Conservation (phyloP, 2,113 vertebrate genomes). For the Trichomycterus rosablanca region DNA sequence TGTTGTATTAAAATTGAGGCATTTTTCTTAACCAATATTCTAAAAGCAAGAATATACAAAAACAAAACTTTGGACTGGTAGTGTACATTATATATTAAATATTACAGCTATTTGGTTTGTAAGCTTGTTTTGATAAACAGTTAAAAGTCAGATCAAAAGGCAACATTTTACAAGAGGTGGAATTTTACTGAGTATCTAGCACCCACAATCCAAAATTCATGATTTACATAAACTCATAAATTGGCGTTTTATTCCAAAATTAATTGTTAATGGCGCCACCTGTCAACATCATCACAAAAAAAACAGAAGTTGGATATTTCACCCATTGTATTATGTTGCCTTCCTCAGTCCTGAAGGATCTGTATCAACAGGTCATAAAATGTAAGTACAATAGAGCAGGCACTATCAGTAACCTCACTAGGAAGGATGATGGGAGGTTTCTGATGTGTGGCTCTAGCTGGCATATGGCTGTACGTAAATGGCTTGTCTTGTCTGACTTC, state of each 20-base stretch:
- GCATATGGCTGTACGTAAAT: conserved; percentile 85
- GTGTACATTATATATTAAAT: too few species aligned
- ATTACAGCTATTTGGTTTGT: too few species aligned
- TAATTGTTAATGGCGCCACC: too few species aligned
- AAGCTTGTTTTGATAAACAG: background rate
- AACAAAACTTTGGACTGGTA: too few species aligned
- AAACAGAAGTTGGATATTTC: conserved; percentile 3
- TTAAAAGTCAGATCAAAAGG: conserved; percentile 46
- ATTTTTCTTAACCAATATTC: too few species aligned
- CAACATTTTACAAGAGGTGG: conserved; percentile 48
- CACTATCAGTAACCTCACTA: conserved; percentile 48
- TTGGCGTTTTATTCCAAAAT: too few species aligned
- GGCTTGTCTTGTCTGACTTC: conserved; percentile 98
- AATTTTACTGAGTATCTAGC: conserved; percentile 2
- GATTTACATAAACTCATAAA: too few species aligned
- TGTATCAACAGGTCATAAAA: conserved; percentile 53
- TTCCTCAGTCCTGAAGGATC: conserved; percentile 59
- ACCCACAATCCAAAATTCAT: background rate
- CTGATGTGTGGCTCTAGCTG: conserved; percentile 71
- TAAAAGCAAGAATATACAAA: too few species aligned
- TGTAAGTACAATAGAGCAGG: conserved; percentile 63
- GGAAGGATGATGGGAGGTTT: conserved; percentile 41
- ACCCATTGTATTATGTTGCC: conserved; percentile 51
- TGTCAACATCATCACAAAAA: too few species aligned
- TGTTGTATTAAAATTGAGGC: too few species aligned